Base-by-base conservation (phyloP, 2,888 invertebrate species). In the Melipona bicolor region DNA sequence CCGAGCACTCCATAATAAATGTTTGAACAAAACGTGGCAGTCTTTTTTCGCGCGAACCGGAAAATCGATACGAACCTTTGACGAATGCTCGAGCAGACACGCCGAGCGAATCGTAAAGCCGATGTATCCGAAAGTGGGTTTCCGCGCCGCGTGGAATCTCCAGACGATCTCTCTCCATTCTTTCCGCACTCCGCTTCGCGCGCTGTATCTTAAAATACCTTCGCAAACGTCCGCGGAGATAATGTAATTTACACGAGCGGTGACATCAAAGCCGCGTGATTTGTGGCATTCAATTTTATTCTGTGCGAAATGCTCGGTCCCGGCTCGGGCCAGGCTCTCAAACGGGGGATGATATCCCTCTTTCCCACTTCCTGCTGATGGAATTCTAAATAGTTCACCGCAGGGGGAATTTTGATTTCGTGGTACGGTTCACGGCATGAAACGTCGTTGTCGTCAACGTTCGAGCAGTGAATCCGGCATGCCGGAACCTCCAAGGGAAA, bases 201-300 rank as follows among this genome's bases (percentile, higher is more conserved):
- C n/a, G 36, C 59, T 82, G 54, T 75, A 80, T 80, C 82, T 75
- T 61, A 54, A 81, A 71, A 75, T 75, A 82, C 75, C 75, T 74
- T 70, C 2, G 43, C 32, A 21, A 75, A 65, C 81, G 52, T 56
- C 43, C 81, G 19, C 17, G 17, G 13, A 32, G 61, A 50, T 76
- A 76, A 82, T 71, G 43, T 72, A 70, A 81, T 83, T 81, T 76
- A 72, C 76, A 75, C 54, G 54, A 32, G 36, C 43, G 64, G 19
- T 59, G 64, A 52, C 73, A 76, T 69, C 68, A 73, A 81, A 64
- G 72, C 21, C 61, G 27, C 43, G 65, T 71, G 83, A 84, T 78
- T 78, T 75, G 77, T 62, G 71, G 67, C 19, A 77, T 82, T 83
- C 82, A 67, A 77, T 82, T 82, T 77, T 67, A 77, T 74, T 82